These are phyloP conservation scores for Caenorhabditis sp. DNA, from an alignment of 2,888 invertebrate genomes.

Conservation along the genomic window DNA sequence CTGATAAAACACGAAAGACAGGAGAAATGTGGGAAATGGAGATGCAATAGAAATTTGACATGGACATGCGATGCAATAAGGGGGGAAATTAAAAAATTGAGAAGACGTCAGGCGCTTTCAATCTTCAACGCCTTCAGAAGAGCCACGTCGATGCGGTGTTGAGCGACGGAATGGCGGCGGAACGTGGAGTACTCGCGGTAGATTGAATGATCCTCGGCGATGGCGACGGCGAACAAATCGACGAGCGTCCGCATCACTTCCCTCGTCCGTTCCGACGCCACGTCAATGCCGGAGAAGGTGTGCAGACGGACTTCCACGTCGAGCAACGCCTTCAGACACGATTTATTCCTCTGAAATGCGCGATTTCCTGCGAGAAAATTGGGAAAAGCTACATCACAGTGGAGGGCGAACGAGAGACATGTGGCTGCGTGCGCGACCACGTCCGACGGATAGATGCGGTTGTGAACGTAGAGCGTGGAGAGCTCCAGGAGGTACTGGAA, in stretches of 20 bases:
- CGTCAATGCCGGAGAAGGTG: not conserved
- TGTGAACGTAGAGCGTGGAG: conserved; percentile 23
- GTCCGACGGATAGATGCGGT: conserved; percentile 18
- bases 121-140: conserved; percentile 10
- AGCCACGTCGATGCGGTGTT: not conserved
- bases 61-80: not conserved
- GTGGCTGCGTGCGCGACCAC: conserved; percentile 26
- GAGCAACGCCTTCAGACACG: not conserved
- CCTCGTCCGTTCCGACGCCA: not conserved
- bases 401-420: conserved; percentile 22
- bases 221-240: conserved; percentile 27
- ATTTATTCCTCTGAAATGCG: not conserved
- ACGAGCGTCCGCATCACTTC: conserved; percentile 18
- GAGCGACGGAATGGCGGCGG: conserved; percentile 9
- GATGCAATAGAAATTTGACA: not conserved
- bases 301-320: conserved; percentile 13
- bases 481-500: conserved; percentile 37
- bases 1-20: not conserved
- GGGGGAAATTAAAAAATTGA: not conserved
- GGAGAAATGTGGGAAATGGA: too few relatives aligned
- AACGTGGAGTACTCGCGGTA: conserved; percentile 20
- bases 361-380: not conserved
- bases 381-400: conserved; percentile 5
- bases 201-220: conserved; percentile 18
- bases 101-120: not conserved